These are phyloP conservation scores for Apamea anceps DNA, from an alignment of 2,888 invertebrate genomes.

Conservation along the genomic window DNA sequence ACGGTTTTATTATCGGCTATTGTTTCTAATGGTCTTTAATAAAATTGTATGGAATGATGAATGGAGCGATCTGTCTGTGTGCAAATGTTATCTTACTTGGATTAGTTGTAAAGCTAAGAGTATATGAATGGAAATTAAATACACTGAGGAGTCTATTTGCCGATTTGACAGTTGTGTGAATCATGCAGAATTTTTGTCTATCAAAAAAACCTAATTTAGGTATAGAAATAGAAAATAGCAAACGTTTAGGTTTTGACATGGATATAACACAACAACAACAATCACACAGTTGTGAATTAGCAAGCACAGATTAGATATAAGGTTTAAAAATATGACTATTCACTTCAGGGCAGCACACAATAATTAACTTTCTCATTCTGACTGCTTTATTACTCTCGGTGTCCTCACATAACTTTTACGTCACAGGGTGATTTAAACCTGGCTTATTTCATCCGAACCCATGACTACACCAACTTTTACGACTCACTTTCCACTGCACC, in stretches of 20 bases:
- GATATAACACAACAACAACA: not conserved
- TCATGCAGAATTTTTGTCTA: not conserved
- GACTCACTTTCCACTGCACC: conserved; percentile 48
- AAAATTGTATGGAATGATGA: conserved; percentile 47
- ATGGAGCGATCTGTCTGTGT: conserved; percentile 40
- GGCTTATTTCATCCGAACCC: conserved; percentile 21
- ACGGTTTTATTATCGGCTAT: conserved; percentile 48
- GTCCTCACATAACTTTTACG: conserved; percentile 30
- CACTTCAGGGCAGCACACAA: not conserved
- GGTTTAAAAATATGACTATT: not conserved
- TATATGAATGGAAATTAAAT: not conserved
- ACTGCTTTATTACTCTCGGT: conserved; percentile 11
- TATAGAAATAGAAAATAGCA: not conserved
- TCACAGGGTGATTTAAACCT: conserved; percentile 40
- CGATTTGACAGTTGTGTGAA: not conserved
- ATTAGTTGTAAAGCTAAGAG: conserved; percentile 29
- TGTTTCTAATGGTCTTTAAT: conserved; percentile 46
- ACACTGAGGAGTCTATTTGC: not conserved
- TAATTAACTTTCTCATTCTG: conserved; percentile 8
- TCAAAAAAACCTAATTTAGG: not conserved
- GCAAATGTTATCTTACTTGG: conserved; percentile 34
- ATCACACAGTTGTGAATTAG: not conserved
- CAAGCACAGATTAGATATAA: not conserved
- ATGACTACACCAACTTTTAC: conserved; percentile 45
- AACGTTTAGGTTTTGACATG: too few species aligned